phyloP scores from a whole-genome alignment of 2,113 vertebrate species.

The Urocolius indicus region DNA sequence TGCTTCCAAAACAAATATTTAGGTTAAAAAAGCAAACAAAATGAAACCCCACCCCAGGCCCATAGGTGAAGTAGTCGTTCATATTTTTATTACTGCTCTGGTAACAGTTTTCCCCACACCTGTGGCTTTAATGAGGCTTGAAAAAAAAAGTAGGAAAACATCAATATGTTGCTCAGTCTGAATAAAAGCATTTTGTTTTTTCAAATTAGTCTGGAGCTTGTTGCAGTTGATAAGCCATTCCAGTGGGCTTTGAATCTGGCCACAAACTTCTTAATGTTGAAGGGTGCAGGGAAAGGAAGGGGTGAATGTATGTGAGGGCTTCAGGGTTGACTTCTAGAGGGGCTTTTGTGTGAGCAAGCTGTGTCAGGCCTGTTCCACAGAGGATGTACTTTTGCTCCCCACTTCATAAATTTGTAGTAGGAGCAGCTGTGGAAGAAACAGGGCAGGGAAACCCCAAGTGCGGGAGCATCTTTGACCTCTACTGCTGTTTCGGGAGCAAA shows the following conservation, averaged over 20 bases:
- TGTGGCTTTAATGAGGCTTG: slow-evolving; percentile 39
- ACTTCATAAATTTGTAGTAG: not conserved
- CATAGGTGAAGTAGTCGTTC: slow-evolving; percentile 12
- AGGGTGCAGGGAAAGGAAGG: not conserved
- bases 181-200: slow-evolving; percentile 8
- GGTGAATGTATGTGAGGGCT: not conserved
- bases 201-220: not conserved
- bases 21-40: slow-evolving; percentile 41
- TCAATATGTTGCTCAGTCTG: not conserved
- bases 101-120: not conserved
- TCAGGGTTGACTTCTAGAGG: not conserved
- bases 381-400: not conserved
- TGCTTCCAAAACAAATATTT: slow-evolving; percentile 63
- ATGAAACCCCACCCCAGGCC: not conserved
- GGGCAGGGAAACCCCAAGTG: not conserved
- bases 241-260: not conserved
- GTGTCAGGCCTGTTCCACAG: not conserved
- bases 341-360: not conserved
- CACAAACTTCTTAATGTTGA: not conserved
- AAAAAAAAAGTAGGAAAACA: not conserved
- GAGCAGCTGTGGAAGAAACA: not conserved
- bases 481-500: no score
- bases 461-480: not conserved
- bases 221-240: not conserved
- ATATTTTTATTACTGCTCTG: slow-evolving; percentile 33